Conservation (phyloP, 2,113 vertebrate genomes). For the Passer montanus region DNA sequence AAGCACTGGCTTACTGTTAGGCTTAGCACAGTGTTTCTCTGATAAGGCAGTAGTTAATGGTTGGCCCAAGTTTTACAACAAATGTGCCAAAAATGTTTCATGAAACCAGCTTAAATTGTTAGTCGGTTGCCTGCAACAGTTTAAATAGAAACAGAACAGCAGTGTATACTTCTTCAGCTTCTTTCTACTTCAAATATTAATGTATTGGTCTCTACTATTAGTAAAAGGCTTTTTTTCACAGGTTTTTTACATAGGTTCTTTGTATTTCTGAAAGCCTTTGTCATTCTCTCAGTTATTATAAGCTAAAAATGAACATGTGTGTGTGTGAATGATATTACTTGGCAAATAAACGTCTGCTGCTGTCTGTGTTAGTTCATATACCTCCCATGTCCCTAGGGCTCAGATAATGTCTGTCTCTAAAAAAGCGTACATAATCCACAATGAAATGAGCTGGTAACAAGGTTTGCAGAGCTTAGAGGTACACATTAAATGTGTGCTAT, state of each 20-base stretch:
- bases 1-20: constrained; percentile 1
- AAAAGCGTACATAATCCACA: constrained; percentile 60
- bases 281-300: constrained; percentile 14
- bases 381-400: constrained; percentile 32
- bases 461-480: constrained; percentile 41
- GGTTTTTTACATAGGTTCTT: constrained; percentile 29
- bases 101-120: constrained; percentile 31
- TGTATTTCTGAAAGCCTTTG: background rate
- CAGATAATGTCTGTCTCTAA: constrained; percentile 59
- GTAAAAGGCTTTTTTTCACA: constrained; percentile 11
- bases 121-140: constrained; percentile 8
- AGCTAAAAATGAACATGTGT: constrained; percentile 27
- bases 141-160: background rate
- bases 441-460: constrained; percentile 54
- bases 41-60: background rate
- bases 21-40: background rate
- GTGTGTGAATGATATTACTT: background rate
- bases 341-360: constrained; percentile 48
- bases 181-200: background rate
- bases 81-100: constrained; percentile 48
- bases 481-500: constrained; percentile 47
- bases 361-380: constrained; percentile 47
- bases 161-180: constrained; percentile 3
- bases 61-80: constrained; percentile 41
- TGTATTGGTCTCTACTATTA: background rate